Conservation (phyloP, 2,888 invertebrate genomes). For the Muscina levida region DNA sequence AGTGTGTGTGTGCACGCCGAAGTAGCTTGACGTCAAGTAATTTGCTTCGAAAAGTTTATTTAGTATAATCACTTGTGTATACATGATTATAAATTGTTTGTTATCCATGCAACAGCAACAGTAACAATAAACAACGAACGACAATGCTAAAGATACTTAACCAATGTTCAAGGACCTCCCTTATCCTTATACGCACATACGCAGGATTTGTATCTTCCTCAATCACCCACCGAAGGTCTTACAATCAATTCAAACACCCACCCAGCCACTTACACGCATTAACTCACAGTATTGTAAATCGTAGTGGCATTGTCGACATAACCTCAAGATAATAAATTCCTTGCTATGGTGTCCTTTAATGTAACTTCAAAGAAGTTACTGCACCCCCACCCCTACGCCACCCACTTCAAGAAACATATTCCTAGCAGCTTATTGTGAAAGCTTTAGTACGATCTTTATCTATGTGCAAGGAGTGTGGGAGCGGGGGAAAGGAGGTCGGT, state of each 20-base stretch:
- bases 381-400: not conserved
- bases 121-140: constrained; percentile 7
- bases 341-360: not conserved
- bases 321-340: constrained; percentile 43
- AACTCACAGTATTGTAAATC: constrained; percentile 28
- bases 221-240: not conserved
- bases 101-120: constrained; percentile 46
- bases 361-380: too few relatives aligned
- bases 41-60: constrained; percentile 62
- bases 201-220: too few relatives aligned
- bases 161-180: not conserved
- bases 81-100: constrained; percentile 65
- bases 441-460: constrained; percentile 9
- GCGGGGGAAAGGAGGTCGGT: not conserved
- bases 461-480: too few relatives aligned
- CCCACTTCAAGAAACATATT: constrained; percentile 25
- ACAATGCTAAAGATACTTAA: constrained; percentile 55
- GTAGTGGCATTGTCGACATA: constrained; percentile 13
- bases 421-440: constrained; percentile 20
- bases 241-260: constrained; percentile 2
- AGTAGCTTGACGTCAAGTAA: constrained; percentile 61
- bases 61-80: constrained; percentile 63
- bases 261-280: constrained; percentile 31
- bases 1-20: constrained; percentile 1
- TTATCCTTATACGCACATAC: too few relatives aligned